Evolutionary conservation across 1,140 invertebrate genomes (phyloP), one percentile per base, ranked within the genome.

Genomic region (Brachionus koreanus): DNA sequence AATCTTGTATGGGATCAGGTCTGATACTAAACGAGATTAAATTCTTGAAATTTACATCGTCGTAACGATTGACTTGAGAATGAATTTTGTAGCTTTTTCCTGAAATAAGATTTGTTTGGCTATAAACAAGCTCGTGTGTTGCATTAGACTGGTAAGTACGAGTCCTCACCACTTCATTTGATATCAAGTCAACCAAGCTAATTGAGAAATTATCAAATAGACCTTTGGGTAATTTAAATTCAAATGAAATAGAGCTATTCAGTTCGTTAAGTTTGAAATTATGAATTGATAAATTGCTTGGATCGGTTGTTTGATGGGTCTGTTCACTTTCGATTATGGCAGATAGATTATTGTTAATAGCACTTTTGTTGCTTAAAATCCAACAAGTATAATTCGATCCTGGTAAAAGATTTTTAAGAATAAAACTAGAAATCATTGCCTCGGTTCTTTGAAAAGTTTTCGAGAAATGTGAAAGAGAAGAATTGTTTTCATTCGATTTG

Each of bases 141-240:
- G 33, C 5, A 13, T 16, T 9, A 33, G 43, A 39, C 19, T 12
- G 1, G 12, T 29, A 74, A 2, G 9, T 25, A 10, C 12, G 10
- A 13, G n/a, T 74, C 0, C 23, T 12, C 2, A 74, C 33, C 9
- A 46, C 25, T 23, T 23, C 23, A 33, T 46, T 74, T 33, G 69
- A 25, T 12, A 23, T 74, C 19, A 79, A 79, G n/a, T 79, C 76
- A 25, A 61, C 12, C 13, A 79, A 43, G 19, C 57, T 42, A 10
- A 79, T 42, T 13, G 76, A 61, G 16, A 61, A 79, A 43, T 79
- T 33, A 23, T 79, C 76, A 19, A 42, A 79, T n/a, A 63, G 10
- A 4, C 76, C 76, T 29, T 25, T 2, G 3, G 76, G 76, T 4
- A 49, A 23, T 10, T 65, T 0, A 16, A 79, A n/a, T 35, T 65